phyloP scores from a whole-genome alignment of 2,113 vertebrate genomes.

The Gobius niger region DNA sequence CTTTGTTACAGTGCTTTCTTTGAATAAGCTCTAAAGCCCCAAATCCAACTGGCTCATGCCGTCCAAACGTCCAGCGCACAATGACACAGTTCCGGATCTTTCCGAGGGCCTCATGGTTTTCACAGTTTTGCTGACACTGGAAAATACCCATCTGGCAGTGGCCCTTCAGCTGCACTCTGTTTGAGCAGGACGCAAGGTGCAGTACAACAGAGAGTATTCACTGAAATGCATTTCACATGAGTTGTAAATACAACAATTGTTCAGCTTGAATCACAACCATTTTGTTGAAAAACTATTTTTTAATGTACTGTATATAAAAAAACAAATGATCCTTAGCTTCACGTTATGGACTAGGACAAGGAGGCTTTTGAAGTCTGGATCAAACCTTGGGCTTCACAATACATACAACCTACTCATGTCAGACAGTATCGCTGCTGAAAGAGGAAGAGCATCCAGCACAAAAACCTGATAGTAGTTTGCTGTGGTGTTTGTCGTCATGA shows the following conservation, averaged over 20 bases:
- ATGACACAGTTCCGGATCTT: slow-evolving; percentile 67
- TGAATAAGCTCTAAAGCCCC: slow-evolving; percentile 71
- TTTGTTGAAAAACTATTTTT: too few relatives aligned
- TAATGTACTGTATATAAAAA: too few relatives aligned
- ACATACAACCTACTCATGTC: too few relatives aligned
- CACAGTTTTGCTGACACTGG: slow-evolving; percentile 72
- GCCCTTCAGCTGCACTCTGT: slow-evolving; percentile 39
- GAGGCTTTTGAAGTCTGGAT: too few relatives aligned
- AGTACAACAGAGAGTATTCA: slow-evolving; percentile 10
- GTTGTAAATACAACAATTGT: background rate
- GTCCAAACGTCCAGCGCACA: slow-evolving; percentile 63
- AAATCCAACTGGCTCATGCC: slow-evolving; percentile 69
- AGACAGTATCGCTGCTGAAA: too few relatives aligned
- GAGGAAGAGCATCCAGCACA: too few relatives aligned
- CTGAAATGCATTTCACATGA: slow-evolving; percentile 9
- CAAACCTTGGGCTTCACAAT: too few relatives aligned
- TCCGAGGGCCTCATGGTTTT: slow-evolving; percentile 70
- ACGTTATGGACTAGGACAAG: too few relatives aligned
- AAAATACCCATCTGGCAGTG: slow-evolving; percentile 73
- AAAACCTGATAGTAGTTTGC: too few relatives aligned
- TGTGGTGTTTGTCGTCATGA: too few relatives aligned
- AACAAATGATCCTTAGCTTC: too few relatives aligned
- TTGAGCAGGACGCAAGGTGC: slow-evolving; percentile 45
- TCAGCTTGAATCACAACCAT: too few relatives aligned
- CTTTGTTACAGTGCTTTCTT: slow-evolving; percentile 66